Percentiles rank a stretch among this genome's conserved stretches.
Conservation (phyloP, 2,888 invertebrate genomes). For the Globia sparganii region DNA sequence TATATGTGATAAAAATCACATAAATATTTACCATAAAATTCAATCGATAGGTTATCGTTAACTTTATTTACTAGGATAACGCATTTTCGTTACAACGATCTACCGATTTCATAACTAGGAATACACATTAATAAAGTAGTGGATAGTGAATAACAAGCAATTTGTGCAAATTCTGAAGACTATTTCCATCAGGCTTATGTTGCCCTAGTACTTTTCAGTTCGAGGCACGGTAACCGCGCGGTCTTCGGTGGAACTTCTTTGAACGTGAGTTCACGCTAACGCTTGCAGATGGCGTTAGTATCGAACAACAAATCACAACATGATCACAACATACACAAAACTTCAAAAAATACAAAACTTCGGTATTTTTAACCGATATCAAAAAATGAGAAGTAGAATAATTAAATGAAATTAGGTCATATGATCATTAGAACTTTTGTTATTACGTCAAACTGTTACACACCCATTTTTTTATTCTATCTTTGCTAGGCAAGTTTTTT, state of each 20-base stretch:
- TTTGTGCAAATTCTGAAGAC: background rate
- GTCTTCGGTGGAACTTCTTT: background rate
- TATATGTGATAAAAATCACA: too few relatives aligned
- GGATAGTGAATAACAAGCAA: background rate
- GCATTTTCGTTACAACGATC: background rate
- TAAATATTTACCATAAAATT: background rate
- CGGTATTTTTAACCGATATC: background rate
- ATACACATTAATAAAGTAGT: background rate
- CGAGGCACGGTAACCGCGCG: background rate
- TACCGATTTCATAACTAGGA: background rate
- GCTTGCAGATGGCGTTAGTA: background rate
- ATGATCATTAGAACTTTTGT: too few relatives aligned
- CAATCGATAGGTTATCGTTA: background rate
- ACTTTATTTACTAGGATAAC: slow-evolving; percentile 1
- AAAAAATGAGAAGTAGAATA: too few relatives aligned
- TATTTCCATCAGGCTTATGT: background rate
- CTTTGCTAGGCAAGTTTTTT: background rate
- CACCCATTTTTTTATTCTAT: background rate
- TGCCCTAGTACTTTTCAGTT: slow-evolving; percentile 1
- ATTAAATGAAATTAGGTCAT: too few relatives aligned
- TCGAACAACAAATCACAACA: background rate
- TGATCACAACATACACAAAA: background rate
- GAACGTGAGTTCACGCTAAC: background rate
- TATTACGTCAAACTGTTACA: too few relatives aligned
- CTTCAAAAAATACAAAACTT: background rate